Conservation (phyloP, 2,797 vertebrate species). For the Scarus forsteni region DNA sequence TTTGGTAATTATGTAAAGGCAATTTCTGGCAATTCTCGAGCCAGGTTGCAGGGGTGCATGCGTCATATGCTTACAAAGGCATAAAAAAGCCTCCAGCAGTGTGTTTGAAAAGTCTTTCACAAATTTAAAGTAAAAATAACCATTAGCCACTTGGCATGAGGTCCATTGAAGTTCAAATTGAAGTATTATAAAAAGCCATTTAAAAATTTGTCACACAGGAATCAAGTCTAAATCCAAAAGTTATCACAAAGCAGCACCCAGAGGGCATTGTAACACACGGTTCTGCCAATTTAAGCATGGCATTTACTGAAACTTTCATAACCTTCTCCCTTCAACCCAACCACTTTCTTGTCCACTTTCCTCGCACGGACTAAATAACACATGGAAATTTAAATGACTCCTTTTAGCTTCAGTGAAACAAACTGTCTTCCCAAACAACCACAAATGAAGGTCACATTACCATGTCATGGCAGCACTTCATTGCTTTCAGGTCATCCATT, state of each 20-base stretch:
- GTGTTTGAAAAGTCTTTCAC: too few relatives aligned
- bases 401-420: not conserved
- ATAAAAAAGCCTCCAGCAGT: too few relatives aligned
- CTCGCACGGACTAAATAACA: not conserved
- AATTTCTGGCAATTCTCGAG: too few relatives aligned
- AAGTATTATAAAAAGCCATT: too few relatives aligned
- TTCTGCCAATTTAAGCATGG: not conserved
- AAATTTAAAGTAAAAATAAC: too few relatives aligned
- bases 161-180: too few relatives aligned
- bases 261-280: not conserved
- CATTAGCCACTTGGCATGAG: too few relatives aligned
- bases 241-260: not conserved
- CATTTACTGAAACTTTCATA: conserved; percentile 5
- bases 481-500: conserved; percentile 12
- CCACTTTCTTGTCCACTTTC: not conserved
- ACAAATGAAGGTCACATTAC: conserved; percentile 21
- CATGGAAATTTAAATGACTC: conserved; percentile 9
- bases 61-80: too few relatives aligned
- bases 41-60: too few relatives aligned
- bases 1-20: too few relatives aligned
- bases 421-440: not conserved
- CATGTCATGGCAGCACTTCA: conserved; percentile 11
- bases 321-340: not conserved
- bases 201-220: too few relatives aligned
- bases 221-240: not conserved